phyloP scores from a whole-genome alignment of 2,113 vertebrate genomes.

The Bungarus multicinctus region DNA sequence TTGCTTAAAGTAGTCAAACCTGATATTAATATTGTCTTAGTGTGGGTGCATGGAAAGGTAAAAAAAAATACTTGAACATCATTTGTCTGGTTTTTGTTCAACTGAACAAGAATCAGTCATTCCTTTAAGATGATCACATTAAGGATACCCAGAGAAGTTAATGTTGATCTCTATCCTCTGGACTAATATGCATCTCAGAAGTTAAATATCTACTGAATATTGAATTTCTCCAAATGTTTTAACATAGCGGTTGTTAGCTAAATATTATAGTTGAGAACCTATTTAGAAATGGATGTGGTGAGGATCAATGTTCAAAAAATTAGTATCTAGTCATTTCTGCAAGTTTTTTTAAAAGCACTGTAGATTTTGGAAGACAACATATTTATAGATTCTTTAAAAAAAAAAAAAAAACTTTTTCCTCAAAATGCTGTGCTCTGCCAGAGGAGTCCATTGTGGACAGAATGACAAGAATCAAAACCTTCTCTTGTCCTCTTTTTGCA shows the following conservation, averaged over 20 bases:
- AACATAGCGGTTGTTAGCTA: too few relatives aligned
- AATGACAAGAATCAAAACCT: not conserved
- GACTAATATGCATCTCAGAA: not conserved
- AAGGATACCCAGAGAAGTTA: not conserved
- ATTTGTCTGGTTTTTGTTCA: conserved; percentile 66
- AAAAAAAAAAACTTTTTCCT: not conserved
- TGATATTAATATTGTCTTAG: conserved; percentile 22
- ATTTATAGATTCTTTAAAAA: not conserved
- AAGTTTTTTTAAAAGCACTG: not conserved
- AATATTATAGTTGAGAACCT: not conserved
- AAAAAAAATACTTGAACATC: conserved; percentile 68
- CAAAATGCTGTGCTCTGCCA: not conserved
- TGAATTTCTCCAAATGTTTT: not conserved
- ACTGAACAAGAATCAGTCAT: conserved; percentile 83
- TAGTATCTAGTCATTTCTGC: not conserved
- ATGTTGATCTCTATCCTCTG: not conserved
- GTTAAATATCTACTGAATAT: not conserved
- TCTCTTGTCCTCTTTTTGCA: not conserved
- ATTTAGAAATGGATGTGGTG: not conserved
- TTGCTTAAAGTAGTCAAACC: conserved; percentile 24
- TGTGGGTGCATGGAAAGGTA: conserved; percentile 31
- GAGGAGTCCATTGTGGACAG: not conserved
- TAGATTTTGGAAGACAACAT: not conserved
- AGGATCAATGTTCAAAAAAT: not conserved
- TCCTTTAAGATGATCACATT: not conserved